These are phyloP conservation scores for Galbula dea DNA, from an alignment of 2,113 vertebrate species.

Conservation along the genomic window DNA sequence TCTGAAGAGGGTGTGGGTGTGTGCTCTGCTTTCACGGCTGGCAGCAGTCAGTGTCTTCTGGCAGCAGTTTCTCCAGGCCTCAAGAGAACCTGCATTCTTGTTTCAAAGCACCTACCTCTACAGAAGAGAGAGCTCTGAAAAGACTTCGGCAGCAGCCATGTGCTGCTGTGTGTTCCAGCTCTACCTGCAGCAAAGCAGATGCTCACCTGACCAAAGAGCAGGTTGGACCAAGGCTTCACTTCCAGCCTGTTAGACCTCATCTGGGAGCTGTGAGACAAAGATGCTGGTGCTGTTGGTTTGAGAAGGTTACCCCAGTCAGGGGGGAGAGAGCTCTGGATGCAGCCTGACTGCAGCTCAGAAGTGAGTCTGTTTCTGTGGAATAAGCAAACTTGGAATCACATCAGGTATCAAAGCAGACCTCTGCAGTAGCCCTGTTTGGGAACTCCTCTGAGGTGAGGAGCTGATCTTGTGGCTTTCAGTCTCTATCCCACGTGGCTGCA, in stretches of 20 bases:
- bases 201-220: background rate
- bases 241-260: background rate
- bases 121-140: background rate
- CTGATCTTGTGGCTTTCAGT: background rate
- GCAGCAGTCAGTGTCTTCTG: background rate
- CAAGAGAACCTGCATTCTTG: background rate
- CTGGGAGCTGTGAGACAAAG: background rate
- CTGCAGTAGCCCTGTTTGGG: accelerated
- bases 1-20: background rate
- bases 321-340: background rate
- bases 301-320: background rate
- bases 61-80: background rate
- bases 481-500: no score
- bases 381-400: background rate
- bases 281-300: background rate
- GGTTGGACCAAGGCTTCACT: background rate
- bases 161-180: background rate
- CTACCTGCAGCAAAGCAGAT: background rate
- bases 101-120: background rate
- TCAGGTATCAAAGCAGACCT: background rate
- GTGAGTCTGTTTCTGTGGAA: background rate
- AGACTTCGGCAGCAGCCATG: background rate
- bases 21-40: background rate
- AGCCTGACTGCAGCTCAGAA: background rate
- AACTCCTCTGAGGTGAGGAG: background rate